Evolutionary conservation across 2,113 vertebrate species (phyloP).

Genomic region (Corythornis vintsioides): DNA sequence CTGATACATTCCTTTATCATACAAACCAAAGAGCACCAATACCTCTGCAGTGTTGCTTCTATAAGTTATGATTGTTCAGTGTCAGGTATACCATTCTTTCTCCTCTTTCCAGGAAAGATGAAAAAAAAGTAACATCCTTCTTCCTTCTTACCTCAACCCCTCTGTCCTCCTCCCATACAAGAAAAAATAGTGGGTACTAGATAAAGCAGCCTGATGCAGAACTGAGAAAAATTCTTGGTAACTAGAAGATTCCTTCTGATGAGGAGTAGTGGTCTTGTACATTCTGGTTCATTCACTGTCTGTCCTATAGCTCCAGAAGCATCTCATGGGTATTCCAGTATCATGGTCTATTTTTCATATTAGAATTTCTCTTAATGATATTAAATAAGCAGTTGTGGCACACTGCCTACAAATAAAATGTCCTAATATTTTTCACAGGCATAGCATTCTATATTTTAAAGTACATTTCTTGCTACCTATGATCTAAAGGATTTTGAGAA

Average conservation of each 20-base stretch:
- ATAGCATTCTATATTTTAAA: neutral
- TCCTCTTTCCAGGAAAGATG: neutral
- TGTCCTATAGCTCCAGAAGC: neutral
- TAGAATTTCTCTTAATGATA: neutral
- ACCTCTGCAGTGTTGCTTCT: neutral
- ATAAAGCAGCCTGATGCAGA: too few relatives aligned
- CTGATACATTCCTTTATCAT: accelerated
- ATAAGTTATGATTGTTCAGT: neutral
- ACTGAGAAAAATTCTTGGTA: neutral
- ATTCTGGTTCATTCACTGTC: neutral
- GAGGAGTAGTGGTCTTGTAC: neutral
- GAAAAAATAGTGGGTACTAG: neutral
- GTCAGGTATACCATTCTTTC: neutral
- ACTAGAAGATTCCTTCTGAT: neutral
- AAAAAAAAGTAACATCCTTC: neutral
- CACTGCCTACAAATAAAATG: neutral
- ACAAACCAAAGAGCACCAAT: neutral
- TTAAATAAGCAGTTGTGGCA: neutral
- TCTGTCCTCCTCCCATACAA: neutral
- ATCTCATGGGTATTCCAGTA: neutral
- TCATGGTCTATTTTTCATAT: neutral
- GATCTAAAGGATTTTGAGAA: neutral
- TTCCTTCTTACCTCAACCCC: neutral
- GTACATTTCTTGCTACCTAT: neutral
- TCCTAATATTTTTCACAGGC: neutral